These are phyloP conservation scores for Festucalex cinctus DNA, from an alignment of 2,113 vertebrate species.

Conservation along the genomic window DNA sequence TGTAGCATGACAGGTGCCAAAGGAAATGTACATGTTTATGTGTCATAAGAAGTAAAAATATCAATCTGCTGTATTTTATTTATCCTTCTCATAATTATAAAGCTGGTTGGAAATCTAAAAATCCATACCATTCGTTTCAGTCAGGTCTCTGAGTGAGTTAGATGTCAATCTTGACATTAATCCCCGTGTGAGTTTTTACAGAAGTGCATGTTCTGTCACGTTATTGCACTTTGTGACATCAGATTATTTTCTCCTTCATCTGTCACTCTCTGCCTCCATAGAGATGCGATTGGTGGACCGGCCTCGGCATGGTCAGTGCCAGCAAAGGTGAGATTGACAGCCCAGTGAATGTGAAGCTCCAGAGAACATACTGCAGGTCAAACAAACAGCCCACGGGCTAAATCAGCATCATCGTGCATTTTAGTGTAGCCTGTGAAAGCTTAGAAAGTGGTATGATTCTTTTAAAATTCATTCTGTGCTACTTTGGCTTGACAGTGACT, in stretches of 20 bases:
- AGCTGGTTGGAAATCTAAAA: constrained; percentile 6
- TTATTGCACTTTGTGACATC: constrained; percentile 18
- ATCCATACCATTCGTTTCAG: constrained; percentile 5
- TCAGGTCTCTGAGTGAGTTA: constrained; percentile 16
- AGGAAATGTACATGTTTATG: constrained; percentile 14
- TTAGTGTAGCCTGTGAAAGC: neutral
- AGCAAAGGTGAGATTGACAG: constrained; percentile 19
- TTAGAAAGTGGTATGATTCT: neutral
- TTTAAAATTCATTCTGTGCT: neutral
- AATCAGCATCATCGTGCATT: neutral
- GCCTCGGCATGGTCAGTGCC: neutral
- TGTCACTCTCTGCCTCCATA: constrained; percentile 20
- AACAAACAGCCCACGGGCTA: neutral
- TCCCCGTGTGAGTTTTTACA: constrained; percentile 25
- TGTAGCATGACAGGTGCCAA: constrained; percentile 11
- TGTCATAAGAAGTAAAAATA: constrained; percentile 30
- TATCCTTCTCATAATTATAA: constrained; percentile 25
- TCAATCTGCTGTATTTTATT: constrained; percentile 12
- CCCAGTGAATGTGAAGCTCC: constrained; percentile 4
- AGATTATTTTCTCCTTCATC: constrained; percentile 22
- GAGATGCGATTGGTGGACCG: constrained; percentile 7
- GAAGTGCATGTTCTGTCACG: constrained; percentile 17
- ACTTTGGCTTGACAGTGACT: neutral
- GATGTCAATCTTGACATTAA: constrained; percentile 9
- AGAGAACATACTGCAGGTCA: neutral